Percentiles rank a stretch among this genome's conserved stretches.
Evolutionary conservation across 2,797 vertebrate species (phyloP).

Genomic region (Chanos chanos): DNA sequence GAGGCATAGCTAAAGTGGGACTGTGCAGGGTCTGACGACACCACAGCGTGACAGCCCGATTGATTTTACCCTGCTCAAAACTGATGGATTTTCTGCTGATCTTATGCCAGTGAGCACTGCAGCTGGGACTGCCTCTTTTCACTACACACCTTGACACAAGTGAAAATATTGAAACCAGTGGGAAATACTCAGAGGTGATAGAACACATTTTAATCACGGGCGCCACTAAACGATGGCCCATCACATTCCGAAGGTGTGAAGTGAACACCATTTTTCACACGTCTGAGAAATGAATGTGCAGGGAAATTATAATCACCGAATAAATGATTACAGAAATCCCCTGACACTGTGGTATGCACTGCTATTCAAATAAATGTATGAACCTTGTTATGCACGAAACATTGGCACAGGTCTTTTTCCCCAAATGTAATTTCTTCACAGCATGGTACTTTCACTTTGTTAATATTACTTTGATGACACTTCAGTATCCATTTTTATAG

Average conservation of each 20-base stretch:
- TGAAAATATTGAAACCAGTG: slow-evolving; percentile 37
- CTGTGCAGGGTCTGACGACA: slow-evolving; percentile 52
- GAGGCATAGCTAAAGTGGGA: slow-evolving; percentile 31
- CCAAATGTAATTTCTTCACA: too few species aligned
- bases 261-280: neutral
- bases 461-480: too few species aligned
- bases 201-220: slow-evolving; percentile 35
- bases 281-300: neutral
- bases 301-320: neutral
- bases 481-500: too few species aligned
- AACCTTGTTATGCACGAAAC: too few species aligned
- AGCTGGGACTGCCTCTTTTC: slow-evolving; percentile 39
- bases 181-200: slow-evolving; percentile 26
- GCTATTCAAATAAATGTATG: too few species aligned
- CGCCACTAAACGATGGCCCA: neutral
- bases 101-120: slow-evolving; percentile 33
- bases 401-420: too few species aligned
- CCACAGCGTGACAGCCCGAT: slow-evolving; percentile 58
- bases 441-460: too few species aligned
- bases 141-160: slow-evolving; percentile 42
- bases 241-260: neutral
- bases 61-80: slow-evolving; percentile 54
- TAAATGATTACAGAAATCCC: neutral
- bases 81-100: slow-evolving; percentile 57
- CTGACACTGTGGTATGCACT: too few species aligned